Evolutionary conservation across 2,113 vertebrate genomes (phyloP).

Genomic region (Bombycilla garrulus): DNA sequence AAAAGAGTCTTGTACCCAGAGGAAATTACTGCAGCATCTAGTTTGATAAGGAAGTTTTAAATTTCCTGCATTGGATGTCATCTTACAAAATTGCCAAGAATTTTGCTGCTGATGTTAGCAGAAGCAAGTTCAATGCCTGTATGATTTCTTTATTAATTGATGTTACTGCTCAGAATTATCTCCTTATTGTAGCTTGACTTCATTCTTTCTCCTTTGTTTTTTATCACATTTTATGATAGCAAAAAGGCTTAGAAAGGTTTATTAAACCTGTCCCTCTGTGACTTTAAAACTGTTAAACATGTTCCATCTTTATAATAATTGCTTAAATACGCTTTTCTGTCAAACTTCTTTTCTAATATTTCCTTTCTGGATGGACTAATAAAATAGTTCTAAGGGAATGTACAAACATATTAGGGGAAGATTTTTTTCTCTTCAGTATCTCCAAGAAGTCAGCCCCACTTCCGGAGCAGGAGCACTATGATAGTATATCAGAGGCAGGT

Average conservation of each 20-base stretch:
- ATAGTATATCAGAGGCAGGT: neutral
- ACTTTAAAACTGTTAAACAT: neutral
- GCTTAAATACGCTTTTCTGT: neutral
- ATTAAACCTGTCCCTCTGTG: neutral
- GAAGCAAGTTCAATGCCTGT: neutral
- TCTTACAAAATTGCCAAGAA: neutral
- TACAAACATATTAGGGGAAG: neutral
- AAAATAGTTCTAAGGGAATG: neutral
- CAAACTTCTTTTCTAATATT: neutral
- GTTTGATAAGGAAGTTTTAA: neutral
- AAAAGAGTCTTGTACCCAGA: neutral
- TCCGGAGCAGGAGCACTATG: neutral
- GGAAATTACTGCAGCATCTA: neutral
- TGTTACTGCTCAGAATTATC: conserved; percentile 1
- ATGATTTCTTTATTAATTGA: conserved; percentile 17
- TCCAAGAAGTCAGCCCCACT: neutral
- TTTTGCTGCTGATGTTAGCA: conserved; percentile 13
- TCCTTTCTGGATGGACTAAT: neutral
- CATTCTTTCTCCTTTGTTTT: neutral
- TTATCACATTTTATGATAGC: neutral
- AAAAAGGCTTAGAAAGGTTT: neutral
- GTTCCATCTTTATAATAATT: neutral
- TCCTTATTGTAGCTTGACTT: conserved; percentile 10
- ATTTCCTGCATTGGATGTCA: neutral
- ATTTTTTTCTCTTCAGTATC: neutral